These are phyloP conservation scores for Cacoxenus indagator DNA, from an alignment of 2,888 invertebrate genomes.

Conservation along the genomic window DNA sequence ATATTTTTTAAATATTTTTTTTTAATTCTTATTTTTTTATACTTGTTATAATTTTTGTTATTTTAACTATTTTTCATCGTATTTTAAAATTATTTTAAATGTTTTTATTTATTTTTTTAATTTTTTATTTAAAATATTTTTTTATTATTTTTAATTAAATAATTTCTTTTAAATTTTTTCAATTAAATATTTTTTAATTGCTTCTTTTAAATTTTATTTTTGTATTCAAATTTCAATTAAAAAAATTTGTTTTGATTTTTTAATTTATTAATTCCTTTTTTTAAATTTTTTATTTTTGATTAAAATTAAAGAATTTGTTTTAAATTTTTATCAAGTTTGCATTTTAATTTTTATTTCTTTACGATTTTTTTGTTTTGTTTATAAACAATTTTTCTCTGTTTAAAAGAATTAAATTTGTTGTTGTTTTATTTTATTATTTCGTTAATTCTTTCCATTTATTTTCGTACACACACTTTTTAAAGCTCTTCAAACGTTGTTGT, in stretches of 20 bases:
- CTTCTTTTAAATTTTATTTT: not conserved
- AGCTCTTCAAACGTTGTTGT: slow-evolving; percentile 6
- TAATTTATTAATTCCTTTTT: not conserved
- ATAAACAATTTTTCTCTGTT: not conserved
- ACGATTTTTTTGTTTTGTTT: not conserved
- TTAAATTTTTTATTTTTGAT: not conserved
- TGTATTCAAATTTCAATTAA: not conserved
- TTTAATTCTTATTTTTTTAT: not conserved
- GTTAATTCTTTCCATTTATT: not conserved
- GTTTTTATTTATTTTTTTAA: slow-evolving; percentile 9
- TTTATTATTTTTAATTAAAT: not conserved
- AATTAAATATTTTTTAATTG: not conserved
- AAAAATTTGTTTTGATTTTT: not conserved
- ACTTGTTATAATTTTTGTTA: not conserved
- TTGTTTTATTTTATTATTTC: not conserved
- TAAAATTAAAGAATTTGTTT: too few relatives aligned
- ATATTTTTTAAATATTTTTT: not conserved
- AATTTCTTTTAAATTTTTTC: not conserved
- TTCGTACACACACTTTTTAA: not conserved
- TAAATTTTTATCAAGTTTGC: not conserved
- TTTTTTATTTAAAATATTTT: slow-evolving; percentile 14
- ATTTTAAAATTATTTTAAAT: not conserved
- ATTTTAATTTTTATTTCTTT: not conserved
- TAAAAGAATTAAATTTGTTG: not conserved
- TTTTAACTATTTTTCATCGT: not conserved